Percentiles rank a stretch among this genome's conserved stretches.
phyloP scores from a whole-genome alignment of 2,113 vertebrate species.

The Nyctereutes procyonoides region DNA sequence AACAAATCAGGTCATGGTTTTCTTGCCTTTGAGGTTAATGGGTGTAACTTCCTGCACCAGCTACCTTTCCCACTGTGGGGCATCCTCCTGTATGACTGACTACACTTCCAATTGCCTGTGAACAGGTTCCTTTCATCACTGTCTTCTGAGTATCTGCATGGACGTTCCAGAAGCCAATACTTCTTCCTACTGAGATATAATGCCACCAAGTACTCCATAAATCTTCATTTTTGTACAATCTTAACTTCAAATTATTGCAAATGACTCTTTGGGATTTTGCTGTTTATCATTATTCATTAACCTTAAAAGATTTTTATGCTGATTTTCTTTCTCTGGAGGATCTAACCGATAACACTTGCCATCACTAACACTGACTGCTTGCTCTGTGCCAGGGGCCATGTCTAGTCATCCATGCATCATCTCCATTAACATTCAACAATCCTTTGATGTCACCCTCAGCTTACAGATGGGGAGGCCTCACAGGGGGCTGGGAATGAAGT shows the following conservation, averaged over 20 bases:
- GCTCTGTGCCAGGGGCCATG: rapidly evolving
- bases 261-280: not conserved
- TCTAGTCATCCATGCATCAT: too few relatives aligned
- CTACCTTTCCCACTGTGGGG: rapidly evolving
- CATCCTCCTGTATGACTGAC: too few relatives aligned
- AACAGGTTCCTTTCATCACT: not conserved
- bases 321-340: not conserved
- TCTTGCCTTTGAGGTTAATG: not conserved
- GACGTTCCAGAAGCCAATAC: not conserved
- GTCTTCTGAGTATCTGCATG: rapidly evolving
- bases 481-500: not conserved
- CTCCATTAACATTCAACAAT: not conserved
- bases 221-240: not conserved
- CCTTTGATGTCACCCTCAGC: not conserved
- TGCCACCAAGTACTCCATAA: not conserved
- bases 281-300: not conserved
- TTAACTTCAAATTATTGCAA: not conserved
- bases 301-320: not conserved
- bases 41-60: not conserved
- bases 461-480: not conserved
- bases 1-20: not conserved
- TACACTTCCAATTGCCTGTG: not conserved
- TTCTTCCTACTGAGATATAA: not conserved
- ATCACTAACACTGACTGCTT: not conserved
- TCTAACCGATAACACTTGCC: not conserved